Evolutionary conservation across 2,888 invertebrate genomes (phyloP), one percentile per base, ranked within the genome.

Genomic region (Patella pellucida): DNA sequence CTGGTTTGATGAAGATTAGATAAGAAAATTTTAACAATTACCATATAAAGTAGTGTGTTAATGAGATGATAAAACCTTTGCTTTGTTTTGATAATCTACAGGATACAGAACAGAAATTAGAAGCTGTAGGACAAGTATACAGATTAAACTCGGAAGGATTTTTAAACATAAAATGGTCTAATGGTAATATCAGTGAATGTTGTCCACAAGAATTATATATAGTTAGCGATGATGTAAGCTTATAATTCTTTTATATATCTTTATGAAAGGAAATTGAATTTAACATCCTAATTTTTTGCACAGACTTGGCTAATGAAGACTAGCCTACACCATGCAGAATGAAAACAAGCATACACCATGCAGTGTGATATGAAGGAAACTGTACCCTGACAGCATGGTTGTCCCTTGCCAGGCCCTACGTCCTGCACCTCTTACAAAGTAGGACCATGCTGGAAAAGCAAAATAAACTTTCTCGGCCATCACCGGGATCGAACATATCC

Each of bases 141-240:
- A 96, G 97, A 90, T 95, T 97, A 89, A 96, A 94, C 91, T 95
- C 96, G 5, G 94, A 96, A 83, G 92, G 97, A 94, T 89, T 90
- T 82, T 91, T 97, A 5, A 94, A 95, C 86, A 96, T 98, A n/a
- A 95, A 96, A 94, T 98, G 97, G 98, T 95, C 96, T 1, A 95
- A 96, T 88, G 95, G 95, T 15, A 94, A 94, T 79, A 94, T 94
- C 11, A 96, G 96, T 81, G 94, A 95, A 93, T 97, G 96, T 89
- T 97, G 96, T 95, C 98, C 98, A 0, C 97, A 97, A 89, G 96
- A 96, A 91, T 92, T 97, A 14, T 96, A 95, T 82, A 85, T 91
- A 19, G 88, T 92, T n/a, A 89, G 89, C 52, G 91, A 91, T 76
- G 89, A 89, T 83, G 90, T 89, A 79, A 78, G 85, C 75, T 56